These are phyloP conservation scores for Elephas maximus DNA, from an alignment of 2,113 vertebrate species.

Conservation along the genomic window DNA sequence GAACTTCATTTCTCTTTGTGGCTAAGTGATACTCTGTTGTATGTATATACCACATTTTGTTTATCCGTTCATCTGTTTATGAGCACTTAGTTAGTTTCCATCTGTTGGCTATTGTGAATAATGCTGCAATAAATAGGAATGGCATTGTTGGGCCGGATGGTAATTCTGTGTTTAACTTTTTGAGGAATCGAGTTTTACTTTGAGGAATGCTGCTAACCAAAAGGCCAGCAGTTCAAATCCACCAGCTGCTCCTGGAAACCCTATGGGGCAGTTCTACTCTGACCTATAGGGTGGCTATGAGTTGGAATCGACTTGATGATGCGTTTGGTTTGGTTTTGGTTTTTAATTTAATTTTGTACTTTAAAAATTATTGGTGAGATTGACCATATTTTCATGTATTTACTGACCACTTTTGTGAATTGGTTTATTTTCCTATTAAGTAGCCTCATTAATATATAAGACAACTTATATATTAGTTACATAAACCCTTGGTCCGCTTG, in stretches of 20 bases:
- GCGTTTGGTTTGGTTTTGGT: too few species aligned
- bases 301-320: too few species aligned
- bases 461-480: neutral
- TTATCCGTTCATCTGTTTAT: neutral
- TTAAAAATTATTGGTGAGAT: conserved; percentile 41
- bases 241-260: too few species aligned
- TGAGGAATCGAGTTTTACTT: neutral
- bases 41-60: neutral
- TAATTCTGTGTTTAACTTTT: neutral
- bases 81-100: neutral
- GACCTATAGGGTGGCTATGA: too few species aligned
- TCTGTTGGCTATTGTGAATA: neutral
- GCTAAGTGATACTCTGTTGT: neutral
- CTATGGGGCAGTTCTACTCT: too few species aligned
- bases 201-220: neutral
- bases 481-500: neutral
- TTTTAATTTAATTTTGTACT: neutral
- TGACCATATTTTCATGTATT: neutral
- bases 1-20: neutral
- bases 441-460: conserved; percentile 33
- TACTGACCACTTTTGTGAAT: neutral
- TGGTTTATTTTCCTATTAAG: neutral
- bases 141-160: neutral
- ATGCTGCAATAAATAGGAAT: neutral
- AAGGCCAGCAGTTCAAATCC: too few species aligned